Evolutionary conservation across 64 coral and sea anemone species (phyloP).

Genomic region (Pocillopora damicornis): DNA sequence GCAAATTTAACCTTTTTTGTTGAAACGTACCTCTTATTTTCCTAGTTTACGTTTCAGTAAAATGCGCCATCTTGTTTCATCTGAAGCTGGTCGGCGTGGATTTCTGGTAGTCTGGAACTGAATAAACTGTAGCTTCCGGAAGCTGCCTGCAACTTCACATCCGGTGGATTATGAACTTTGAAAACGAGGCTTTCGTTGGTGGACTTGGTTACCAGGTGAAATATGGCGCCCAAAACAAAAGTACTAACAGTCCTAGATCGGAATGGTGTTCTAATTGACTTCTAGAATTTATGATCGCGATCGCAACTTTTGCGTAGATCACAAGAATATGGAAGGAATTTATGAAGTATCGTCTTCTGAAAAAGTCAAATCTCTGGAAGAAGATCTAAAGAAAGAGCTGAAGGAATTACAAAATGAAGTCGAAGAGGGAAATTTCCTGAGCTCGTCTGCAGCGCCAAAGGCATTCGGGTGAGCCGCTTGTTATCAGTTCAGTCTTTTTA

Average conservation of each 20-base stretch:
- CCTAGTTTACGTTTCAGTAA: neutral
- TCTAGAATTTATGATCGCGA: neutral
- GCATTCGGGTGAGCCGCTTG: constrained; percentile 61
- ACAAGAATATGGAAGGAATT: constrained; percentile 84
- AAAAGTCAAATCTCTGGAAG: constrained; percentile 79
- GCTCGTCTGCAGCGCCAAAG: constrained; percentile 46
- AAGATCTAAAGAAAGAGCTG: constrained; percentile 86
- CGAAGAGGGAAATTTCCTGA: constrained; percentile 88
- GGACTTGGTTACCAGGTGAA: constrained; percentile 20
- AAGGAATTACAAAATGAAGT: constrained; percentile 96
- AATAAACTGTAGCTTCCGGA: neutral
- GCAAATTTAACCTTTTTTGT: neutral
- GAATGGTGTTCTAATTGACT: constrained; percentile 14
- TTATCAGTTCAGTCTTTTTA: neutral
- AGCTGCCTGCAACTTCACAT: neutral
- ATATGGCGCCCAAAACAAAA: constrained; percentile 31
- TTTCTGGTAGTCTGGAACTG: neutral
- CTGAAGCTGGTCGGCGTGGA: neutral
- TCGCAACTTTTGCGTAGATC: neutral
- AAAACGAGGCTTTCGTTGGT: neutral
- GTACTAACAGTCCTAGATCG: neutral
- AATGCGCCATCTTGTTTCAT: neutral
- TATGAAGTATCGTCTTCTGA: constrained; percentile 88
- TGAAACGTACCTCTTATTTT: neutral
- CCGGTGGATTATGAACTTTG: neutral